Conservation (phyloP, 2,888 invertebrate species). For the Podotricha telesiphe region DNA sequence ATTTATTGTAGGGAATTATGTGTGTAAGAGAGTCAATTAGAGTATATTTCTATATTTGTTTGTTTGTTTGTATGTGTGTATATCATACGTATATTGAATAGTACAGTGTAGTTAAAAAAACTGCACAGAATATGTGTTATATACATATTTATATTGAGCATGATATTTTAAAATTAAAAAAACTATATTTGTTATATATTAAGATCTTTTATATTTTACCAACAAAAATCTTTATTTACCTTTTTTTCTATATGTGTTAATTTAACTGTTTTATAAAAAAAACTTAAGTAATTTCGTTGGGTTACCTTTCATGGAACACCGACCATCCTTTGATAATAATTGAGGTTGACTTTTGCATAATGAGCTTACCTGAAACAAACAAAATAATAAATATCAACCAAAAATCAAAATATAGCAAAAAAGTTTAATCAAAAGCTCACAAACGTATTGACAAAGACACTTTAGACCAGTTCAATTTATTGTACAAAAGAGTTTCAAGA, state of each 20-base stretch:
- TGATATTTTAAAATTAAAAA: too few relatives aligned
- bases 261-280: neutral
- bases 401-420: neutral
- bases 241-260: neutral
- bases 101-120: too few relatives aligned
- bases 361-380: conserved; percentile 21
- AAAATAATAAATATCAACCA: conserved; percentile 8
- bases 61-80: neutral
- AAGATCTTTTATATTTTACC: too few relatives aligned
- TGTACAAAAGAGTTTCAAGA: conserved; percentile 5
- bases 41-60: neutral
- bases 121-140: too few relatives aligned
- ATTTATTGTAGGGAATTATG: neutral
- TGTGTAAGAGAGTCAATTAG: neutral
- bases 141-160: too few relatives aligned
- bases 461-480: conserved; percentile 4
- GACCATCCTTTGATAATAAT: neutral
- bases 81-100: neutral
- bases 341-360: conserved; percentile 9
- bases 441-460: conserved; percentile 8
- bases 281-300: neutral
- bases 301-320: too few relatives aligned
- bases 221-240: neutral
- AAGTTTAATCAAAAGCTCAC: conserved; percentile 6
- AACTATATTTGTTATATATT: too few relatives aligned